These are phyloP conservation scores for Idris sp. DNA, from an alignment of 1,140 invertebrate species.

Conservation along the genomic window DNA sequence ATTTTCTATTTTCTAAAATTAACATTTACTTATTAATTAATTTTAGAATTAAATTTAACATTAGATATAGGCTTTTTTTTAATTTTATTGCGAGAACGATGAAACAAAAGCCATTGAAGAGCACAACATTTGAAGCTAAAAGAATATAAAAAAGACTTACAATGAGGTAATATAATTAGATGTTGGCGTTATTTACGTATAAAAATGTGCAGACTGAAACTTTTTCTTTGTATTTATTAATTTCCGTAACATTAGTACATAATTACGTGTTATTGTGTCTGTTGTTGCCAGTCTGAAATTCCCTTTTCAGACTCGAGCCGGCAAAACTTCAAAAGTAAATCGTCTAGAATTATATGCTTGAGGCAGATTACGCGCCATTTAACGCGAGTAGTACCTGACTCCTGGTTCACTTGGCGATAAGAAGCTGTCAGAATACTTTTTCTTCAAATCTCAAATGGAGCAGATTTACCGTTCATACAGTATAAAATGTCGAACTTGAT, in stretches of 20 bases:
- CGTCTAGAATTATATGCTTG: conserved; percentile 64
- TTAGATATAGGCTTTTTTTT: too few relatives aligned
- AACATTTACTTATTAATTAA: too few relatives aligned
- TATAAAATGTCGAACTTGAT: conserved; percentile 21
- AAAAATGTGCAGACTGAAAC: too few relatives aligned
- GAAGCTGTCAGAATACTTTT: conserved; percentile 53
- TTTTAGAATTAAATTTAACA: too few relatives aligned
- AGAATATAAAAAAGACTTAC: too few relatives aligned
- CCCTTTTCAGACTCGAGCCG: conserved; percentile 42
- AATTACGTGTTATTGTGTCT: conserved; percentile 59
- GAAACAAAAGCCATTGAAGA: too few relatives aligned
- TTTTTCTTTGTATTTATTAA: conserved; percentile 47
- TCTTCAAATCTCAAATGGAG: conserved; percentile 47
- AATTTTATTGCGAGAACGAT: too few relatives aligned
- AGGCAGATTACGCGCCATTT: conserved; percentile 65
- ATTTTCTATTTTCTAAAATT: too few relatives aligned
- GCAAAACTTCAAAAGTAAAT: conserved; percentile 67
- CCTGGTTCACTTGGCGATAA: conserved; percentile 52
- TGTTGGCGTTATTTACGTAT: too few relatives aligned
- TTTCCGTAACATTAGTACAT: conserved; percentile 52
- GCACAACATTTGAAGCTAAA: too few relatives aligned
- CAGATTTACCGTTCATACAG: conserved; percentile 9
- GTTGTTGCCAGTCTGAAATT: conserved; percentile 52
- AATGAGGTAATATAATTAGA: conserved; percentile 23
- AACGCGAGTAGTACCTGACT: conserved; percentile 62